A percentile compares a stretch with the other conserved stretches of the same genome.
Evolutionary conservation across 1,140 invertebrate species (phyloP).

Genomic region (Oryzaephilus surinamensis): DNA sequence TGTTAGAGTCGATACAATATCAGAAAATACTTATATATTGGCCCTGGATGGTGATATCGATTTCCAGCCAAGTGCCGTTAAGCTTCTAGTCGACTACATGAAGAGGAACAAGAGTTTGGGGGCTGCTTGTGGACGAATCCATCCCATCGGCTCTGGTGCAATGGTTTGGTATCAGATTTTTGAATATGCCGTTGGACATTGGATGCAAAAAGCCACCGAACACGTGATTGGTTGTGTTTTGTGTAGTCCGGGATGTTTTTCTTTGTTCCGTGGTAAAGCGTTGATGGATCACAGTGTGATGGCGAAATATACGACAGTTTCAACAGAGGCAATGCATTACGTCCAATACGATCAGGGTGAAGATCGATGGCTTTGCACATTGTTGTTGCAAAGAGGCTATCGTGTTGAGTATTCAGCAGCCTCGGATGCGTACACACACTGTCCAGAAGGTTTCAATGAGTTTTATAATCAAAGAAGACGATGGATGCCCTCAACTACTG

Average conservation of each 20-base stretch:
- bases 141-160: slow-evolving; percentile 77
- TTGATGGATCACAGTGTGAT: slow-evolving; percentile 89
- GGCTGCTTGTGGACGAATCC: slow-evolving; percentile 85
- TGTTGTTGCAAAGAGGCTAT: slow-evolving; percentile 77
- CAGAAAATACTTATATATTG: slow-evolving; percentile 81
- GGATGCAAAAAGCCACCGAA: slow-evolving; percentile 92
- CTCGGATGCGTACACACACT: slow-evolving; percentile 84
- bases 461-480: slow-evolving; percentile 80
- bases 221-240: slow-evolving; percentile 83
- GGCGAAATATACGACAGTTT: slow-evolving; percentile 71
- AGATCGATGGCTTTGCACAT: slow-evolving; percentile 79
- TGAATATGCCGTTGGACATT: slow-evolving; percentile 89
- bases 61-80: slow-evolving; percentile 78
- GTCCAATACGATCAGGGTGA: slow-evolving; percentile 89
- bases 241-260: slow-evolving; percentile 88
- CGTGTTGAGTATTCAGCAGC: slow-evolving; percentile 86
- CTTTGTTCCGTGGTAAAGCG: slow-evolving; percentile 74
- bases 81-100: slow-evolving; percentile 80
- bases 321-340: slow-evolving; percentile 73
- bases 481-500: slow-evolving; percentile 84
- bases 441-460: slow-evolving; percentile 77
- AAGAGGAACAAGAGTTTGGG: slow-evolving; percentile 80
- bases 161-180: slow-evolving; percentile 94
- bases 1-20: slow-evolving; percentile 58
- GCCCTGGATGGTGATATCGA: slow-evolving; percentile 92